Evolutionary conservation across 2,113 vertebrate species (phyloP).

Genomic region (Odobenus rosmarus): DNA sequence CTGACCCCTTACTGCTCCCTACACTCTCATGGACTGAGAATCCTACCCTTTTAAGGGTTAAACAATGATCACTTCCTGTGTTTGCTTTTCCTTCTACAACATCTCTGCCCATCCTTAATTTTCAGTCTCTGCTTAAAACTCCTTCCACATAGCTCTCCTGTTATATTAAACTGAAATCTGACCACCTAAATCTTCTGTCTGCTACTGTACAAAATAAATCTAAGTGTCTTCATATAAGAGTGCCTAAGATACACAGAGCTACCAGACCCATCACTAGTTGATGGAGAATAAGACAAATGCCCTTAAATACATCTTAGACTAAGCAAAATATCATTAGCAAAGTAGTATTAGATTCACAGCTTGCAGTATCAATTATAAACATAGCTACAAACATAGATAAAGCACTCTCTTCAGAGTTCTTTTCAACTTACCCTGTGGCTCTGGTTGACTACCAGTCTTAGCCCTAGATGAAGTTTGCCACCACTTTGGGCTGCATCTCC

Average conservation of each 20-base stretch:
- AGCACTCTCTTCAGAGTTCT: neutral
- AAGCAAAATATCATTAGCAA: neutral
- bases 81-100: neutral
- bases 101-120: neutral
- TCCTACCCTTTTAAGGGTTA: neutral
- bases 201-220: neutral
- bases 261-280: neutral
- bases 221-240: neutral
- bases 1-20: neutral
- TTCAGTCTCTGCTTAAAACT: neutral
- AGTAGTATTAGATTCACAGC: neutral
- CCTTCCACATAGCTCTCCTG: neutral
- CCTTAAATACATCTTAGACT: neutral
- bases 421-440: conserved; percentile 5
- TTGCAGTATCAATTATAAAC: neutral
- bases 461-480: neutral
- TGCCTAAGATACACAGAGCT: neutral
- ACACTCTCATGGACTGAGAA: neutral
- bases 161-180: neutral
- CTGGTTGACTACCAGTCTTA: neutral
- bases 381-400: neutral
- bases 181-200: neutral
- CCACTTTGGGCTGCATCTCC: neutral
- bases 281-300: neutral
- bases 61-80: neutral